Conservation (phyloP, 2,797 vertebrate genomes). For the Poeciliopsis turneri region DNA sequence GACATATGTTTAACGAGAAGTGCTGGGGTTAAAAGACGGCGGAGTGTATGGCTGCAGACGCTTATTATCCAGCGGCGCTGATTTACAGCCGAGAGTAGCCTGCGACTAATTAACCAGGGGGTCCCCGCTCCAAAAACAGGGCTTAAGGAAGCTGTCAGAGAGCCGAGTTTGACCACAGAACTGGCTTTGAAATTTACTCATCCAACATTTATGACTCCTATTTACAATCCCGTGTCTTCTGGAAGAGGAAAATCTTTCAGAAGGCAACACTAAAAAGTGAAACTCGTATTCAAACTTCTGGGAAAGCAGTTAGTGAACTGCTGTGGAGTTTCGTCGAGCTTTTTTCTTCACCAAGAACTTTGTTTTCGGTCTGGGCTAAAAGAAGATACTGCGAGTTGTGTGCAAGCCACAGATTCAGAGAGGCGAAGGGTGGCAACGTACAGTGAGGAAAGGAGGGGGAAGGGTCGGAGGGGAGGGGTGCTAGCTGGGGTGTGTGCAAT, state of each 20-base stretch:
- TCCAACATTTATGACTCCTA: constrained; percentile 66
- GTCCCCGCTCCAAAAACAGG: constrained; percentile 63
- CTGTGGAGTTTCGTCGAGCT: constrained; percentile 27
- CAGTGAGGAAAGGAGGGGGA: constrained; percentile 42
- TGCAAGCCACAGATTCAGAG: constrained; percentile 28
- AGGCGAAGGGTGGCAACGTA: constrained; percentile 54
- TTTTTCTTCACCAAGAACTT: constrained; percentile 54
- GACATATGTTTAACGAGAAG: constrained; percentile 77
- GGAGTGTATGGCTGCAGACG: constrained; percentile 68
- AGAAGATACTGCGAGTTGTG: constrained; percentile 30
- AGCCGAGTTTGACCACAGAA: constrained; percentile 70
- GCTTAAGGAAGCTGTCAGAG: constrained; percentile 72
- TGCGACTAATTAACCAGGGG: constrained; percentile 79
- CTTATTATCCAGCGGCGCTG: constrained; percentile 74
- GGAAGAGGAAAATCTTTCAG: background rate
- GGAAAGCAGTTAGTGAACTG: constrained; percentile 8
- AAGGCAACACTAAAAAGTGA: constrained; percentile 18
- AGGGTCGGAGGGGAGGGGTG: constrained; percentile 18
- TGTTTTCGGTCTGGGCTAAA: constrained; percentile 48
- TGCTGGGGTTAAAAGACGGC: constrained; percentile 78
- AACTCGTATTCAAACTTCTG: constrained; percentile 40
- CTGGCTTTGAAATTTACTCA: constrained; percentile 66
- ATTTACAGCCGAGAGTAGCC: constrained; percentile 73
- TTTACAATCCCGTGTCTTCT: constrained; percentile 50
- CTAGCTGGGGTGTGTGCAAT: constrained; percentile 62